Conservation (phyloP, 1,140 invertebrate genomes). For the Hypothenemus hampei region DNA sequence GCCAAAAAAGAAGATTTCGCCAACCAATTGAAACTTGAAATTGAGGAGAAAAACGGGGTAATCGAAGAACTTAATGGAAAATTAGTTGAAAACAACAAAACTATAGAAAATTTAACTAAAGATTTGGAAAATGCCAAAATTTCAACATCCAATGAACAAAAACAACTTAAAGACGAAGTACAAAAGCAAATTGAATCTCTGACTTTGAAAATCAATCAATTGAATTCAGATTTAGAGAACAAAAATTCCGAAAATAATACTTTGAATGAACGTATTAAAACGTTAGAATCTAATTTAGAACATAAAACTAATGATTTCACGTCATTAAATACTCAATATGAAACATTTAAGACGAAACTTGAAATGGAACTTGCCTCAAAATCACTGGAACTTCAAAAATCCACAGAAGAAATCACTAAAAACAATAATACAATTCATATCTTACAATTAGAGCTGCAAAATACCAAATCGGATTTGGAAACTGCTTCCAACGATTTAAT, state of each 20-base stretch:
- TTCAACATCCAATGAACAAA: not conserved
- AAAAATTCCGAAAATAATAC: conserved; percentile 1
- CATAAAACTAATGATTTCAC: not conserved
- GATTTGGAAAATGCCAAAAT: conserved; percentile 8
- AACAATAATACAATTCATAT: conserved; percentile 24
- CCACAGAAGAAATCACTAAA: not conserved
- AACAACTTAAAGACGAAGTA: conserved; percentile 9
- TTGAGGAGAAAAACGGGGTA: conserved; percentile 12
- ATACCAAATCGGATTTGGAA: conserved; percentile 45
- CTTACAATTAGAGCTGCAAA: conserved; percentile 31
- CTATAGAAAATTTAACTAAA: not conserved
- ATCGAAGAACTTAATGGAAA: conserved; percentile 9
- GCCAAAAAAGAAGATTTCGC: conserved; percentile 9
- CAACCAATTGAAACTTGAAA: not conserved
- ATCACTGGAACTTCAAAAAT: not conserved
- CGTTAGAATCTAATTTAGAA: conserved; percentile 5
- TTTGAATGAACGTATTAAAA: not conserved
- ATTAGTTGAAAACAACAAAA: conserved; percentile 1
- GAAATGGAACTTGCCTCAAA: conserved; percentile 8
- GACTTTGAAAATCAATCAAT: conserved; percentile 10
- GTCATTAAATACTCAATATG: not conserved
- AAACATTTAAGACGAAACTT: conserved; percentile 8
- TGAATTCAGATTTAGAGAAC: conserved; percentile 5
- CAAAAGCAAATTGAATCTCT: not conserved
- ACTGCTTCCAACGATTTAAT: conserved; percentile 42